Evolutionary conservation across 1,140 invertebrate species (phyloP).

Genomic region (Cyrtorhinus lividipennis): DNA sequence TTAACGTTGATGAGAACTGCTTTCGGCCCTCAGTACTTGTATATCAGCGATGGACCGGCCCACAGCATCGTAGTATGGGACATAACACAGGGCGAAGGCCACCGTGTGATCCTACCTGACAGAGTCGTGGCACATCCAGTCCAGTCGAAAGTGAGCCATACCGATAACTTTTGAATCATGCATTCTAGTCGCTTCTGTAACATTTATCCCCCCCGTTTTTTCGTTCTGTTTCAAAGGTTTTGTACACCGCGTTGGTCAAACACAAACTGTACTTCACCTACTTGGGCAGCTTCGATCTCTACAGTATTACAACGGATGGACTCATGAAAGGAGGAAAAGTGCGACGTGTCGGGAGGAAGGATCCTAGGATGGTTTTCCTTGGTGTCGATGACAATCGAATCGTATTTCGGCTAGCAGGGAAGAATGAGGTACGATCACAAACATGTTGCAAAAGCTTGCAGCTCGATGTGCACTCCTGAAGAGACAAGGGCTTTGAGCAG

Average conservation of each 20-base stretch:
- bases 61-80: slow-evolving; percentile 46
- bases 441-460: too few species aligned
- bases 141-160: not conserved
- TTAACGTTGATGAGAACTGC: slow-evolving; percentile 39
- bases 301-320: slow-evolving; percentile 38
- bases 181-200: too few species aligned
- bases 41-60: slow-evolving; percentile 42
- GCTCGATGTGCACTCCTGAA: too few species aligned
- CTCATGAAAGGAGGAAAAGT: slow-evolving; percentile 28
- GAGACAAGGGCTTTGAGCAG: too few species aligned
- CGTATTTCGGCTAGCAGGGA: slow-evolving; percentile 35
- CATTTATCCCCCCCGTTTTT: too few species aligned
- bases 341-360: slow-evolving; percentile 32
- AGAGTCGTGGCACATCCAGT: slow-evolving; percentile 28
- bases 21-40: slow-evolving; percentile 33
- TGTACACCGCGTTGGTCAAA: slow-evolving; percentile 40
- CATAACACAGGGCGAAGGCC: slow-evolving; percentile 36
- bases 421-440: too few species aligned
- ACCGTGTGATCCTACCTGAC: slow-evolving; percentile 20
- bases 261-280: slow-evolving; percentile 42
- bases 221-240: slow-evolving; percentile 34
- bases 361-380: slow-evolving; percentile 34
- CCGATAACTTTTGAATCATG: too few species aligned
- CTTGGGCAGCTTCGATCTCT: slow-evolving; percentile 36
- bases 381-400: slow-evolving; percentile 37